Evolutionary conservation across 2,888 invertebrate genomes (phyloP), one percentile per base, ranked within the genome.

Genomic region (Heliconius cydno): DNA sequence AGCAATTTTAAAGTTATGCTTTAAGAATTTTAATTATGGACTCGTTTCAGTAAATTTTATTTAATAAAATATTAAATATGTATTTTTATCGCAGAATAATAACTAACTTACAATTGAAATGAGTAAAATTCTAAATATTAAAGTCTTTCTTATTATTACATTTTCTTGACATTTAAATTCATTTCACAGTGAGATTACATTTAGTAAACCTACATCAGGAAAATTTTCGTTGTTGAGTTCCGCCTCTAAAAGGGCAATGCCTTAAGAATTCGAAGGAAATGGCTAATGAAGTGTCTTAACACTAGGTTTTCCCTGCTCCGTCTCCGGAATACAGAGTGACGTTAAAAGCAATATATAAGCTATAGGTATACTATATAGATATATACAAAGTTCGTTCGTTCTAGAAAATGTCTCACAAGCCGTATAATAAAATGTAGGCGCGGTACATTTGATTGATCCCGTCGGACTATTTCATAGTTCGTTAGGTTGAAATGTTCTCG

Each of bases 401-500:
- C 52, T 73, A 57, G 57, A 73, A 73, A 34, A 12, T 57, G 71
- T 72, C 72, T 34, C 57, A n/a, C 5, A 5, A 30, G 30, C 73
- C 34, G 9, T 38, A n/a, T 73, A 73, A 73, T 60, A 73, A 70
- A 73, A 60, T 60, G 73, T n/a, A 73, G 60, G 71, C 75, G 78
- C 76, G 77, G 72, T 66, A 77, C 68, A 60, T 84, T 83, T 82
- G 83, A 82, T 83, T 84, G 85, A 83, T 83, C 83, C 78, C 82
- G 79, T 68, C 83, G 78, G 79, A 82, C 80, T 80, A 85, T 85
- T 85, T 85, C 83, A 84, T 83, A 83, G 82, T 84, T 84, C 82
- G 84, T 84, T 83, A 84, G 82, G 75, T 78, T 80, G 80, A 80
- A 83, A 84, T 84, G 80, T 83, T 83, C 83, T 83, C 83, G 82